Conservation (phyloP, 2,888 invertebrate species). For the Atrina japonica region DNA sequence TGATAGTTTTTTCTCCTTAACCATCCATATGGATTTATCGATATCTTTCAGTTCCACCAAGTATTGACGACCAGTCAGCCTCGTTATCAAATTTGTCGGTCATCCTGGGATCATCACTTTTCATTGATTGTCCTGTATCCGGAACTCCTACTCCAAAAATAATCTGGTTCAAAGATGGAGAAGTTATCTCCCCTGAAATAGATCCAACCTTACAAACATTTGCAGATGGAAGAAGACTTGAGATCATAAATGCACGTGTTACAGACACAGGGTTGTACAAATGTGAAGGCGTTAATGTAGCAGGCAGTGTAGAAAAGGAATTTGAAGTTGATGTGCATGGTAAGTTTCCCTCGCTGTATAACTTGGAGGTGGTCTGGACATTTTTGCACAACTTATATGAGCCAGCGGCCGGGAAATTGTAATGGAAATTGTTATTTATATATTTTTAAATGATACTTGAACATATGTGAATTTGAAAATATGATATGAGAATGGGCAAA, state of each 20-base stretch:
- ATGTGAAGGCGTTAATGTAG: slow-evolving; percentile 77
- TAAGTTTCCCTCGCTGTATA: too few relatives aligned
- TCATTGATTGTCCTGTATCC: slow-evolving; percentile 71
- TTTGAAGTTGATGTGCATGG: slow-evolving; percentile 75
- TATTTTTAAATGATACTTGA: too few relatives aligned
- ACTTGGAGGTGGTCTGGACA: neutral
- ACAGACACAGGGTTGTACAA: slow-evolving; percentile 76
- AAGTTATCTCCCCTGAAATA: slow-evolving; percentile 59
- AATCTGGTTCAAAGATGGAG: slow-evolving; percentile 80
- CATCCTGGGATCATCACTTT: slow-evolving; percentile 56
- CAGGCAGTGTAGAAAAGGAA: slow-evolving; percentile 73
- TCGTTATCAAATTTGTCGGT: slow-evolving; percentile 69
- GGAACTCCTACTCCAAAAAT: slow-evolving; percentile 80
- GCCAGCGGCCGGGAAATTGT: too few relatives aligned
- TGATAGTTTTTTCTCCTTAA: neutral
- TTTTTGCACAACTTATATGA: neutral
- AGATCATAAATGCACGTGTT: slow-evolving; percentile 67
- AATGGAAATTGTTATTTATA: too few relatives aligned
- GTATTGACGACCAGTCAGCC: slow-evolving; percentile 55
- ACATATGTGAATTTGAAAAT: too few relatives aligned
- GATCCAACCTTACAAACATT: slow-evolving; percentile 63
- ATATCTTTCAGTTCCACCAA: slow-evolving; percentile 70
- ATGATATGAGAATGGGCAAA: too few relatives aligned
- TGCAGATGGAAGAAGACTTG: slow-evolving; percentile 71
- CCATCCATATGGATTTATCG: neutral